phyloP scores from a whole-genome alignment of 2,888 invertebrate species.

The Unio pictorum region DNA sequence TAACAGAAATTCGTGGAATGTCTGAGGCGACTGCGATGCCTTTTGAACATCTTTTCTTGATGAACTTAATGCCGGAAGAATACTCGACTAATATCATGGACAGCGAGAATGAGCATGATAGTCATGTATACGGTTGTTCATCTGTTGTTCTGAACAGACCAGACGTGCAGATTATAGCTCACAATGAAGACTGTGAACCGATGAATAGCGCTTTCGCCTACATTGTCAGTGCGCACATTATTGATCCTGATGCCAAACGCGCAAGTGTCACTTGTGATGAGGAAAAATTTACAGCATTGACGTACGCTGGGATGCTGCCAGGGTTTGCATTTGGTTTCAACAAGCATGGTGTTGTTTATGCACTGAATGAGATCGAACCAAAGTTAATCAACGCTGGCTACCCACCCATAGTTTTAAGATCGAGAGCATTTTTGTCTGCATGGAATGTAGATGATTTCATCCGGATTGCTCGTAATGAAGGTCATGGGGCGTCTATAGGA shows the following conservation, averaged over 20 bases:
- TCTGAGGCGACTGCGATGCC: constrained; percentile 29
- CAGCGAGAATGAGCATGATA: neutral
- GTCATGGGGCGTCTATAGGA: neutral
- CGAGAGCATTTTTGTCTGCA: constrained; percentile 1
- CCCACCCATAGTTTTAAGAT: neutral
- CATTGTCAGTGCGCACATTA: constrained; percentile 22
- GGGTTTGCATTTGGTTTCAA: constrained; percentile 16
- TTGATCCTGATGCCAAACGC: constrained; percentile 2
- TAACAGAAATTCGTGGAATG: constrained; percentile 32
- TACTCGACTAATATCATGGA: constrained; percentile 3
- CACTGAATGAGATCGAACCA: neutral
- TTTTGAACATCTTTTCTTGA: constrained; percentile 30
- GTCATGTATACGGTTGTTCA: constrained; percentile 26
- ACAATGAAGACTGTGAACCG: constrained; percentile 35
- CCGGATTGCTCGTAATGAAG: neutral
- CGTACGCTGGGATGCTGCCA: constrained; percentile 20
- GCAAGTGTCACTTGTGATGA: neutral
- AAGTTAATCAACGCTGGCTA: neutral
- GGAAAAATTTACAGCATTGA: constrained; percentile 36
- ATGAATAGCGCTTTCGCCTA: constrained; percentile 24
- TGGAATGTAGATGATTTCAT: neutral
- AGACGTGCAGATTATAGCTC: constrained; percentile 7
- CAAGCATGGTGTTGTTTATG: constrained; percentile 3
- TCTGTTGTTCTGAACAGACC: constrained; percentile 25
- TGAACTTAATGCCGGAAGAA: constrained; percentile 24